Evolutionary conservation across 2,113 vertebrate genomes (phyloP), one percentile per base, ranked within the genome.

Genomic region (Suricata suricatta): DNA sequence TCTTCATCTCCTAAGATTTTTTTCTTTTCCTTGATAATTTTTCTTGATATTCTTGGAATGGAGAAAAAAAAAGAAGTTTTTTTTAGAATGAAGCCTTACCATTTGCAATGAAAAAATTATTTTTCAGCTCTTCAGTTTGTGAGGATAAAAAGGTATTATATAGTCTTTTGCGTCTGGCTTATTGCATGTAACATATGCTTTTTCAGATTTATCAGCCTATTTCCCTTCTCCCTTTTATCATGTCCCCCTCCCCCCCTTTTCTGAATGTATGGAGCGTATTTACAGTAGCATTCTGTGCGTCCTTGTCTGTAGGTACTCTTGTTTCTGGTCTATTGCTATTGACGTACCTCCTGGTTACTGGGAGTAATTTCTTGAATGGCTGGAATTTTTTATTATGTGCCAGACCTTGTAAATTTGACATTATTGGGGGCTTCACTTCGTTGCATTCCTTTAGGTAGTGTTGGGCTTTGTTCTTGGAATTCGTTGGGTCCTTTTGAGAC

Each of bases 381-480:
- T 80, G 27, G 41, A 64, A 54, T 92, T 52, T 80, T 63, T 71
- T 38, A 72, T 33, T 90, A 50, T 57, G 15, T 71, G 15, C 71
- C 31, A 33, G n/a, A 33, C 12, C 10, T 35, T 57, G 15, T 80
- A 7, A 91, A 89, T 87, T 87, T 83, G 66, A 83, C 35, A 47
- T 66, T 69, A 27, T 33, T n/a, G 0, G 64, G 12, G 60, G 27
- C 31, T 88, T 3, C 38, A 29, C 76, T 82, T 35, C 79, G 23
- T 93, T 93, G 27, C 23, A 35, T 89, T 54, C 38, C 14, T 83
- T 82, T 87, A 77, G 68, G 31, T 82, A 82, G 52, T 85, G 19
- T 47, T 69, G 68, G 44, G 76, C 54, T 97, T 93, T 86, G 57
- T 90, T 93, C 86, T 76, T 76, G 13, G 21, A 82, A 89, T 96